Conservation (phyloP, 2,888 invertebrate genomes). For the Arge pagana region DNA sequence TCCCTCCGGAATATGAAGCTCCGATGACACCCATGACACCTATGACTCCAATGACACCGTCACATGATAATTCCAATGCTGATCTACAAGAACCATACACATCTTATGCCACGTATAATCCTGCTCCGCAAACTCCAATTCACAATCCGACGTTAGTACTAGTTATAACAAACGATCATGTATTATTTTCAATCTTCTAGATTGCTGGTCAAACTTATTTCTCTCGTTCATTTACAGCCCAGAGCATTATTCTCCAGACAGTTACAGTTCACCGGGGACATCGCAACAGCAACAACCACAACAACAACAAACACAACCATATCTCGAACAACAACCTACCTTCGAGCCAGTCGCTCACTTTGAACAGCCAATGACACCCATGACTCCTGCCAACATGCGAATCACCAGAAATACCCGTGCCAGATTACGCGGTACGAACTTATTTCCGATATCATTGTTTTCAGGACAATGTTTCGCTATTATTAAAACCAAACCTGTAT, state of each 20-base stretch:
- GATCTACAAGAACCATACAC: slow-evolving; percentile 57
- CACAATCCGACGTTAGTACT: slow-evolving; percentile 48
- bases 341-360: slow-evolving; percentile 50
- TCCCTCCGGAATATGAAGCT: slow-evolving; percentile 83
- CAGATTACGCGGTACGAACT: slow-evolving; percentile 50
- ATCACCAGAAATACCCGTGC: slow-evolving; percentile 58
- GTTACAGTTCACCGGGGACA: slow-evolving; percentile 51
- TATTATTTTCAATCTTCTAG: neutral
- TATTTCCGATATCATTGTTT: neutral
- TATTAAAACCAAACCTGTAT: neutral
- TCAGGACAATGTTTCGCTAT: too few relatives aligned
- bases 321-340: slow-evolving; percentile 44
- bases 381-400: slow-evolving; percentile 52
- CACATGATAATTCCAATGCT: slow-evolving; percentile 63
- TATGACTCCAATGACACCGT: slow-evolving; percentile 59
- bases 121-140: slow-evolving; percentile 54
- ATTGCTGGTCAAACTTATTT: slow-evolving; percentile 11
- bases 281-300: slow-evolving; percentile 41
- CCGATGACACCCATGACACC: slow-evolving; percentile 66
- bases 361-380: slow-evolving; percentile 57
- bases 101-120: slow-evolving; percentile 56
- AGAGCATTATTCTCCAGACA: slow-evolving; percentile 52
- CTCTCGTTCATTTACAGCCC: slow-evolving; percentile 36
- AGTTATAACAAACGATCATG: slow-evolving; percentile 33
- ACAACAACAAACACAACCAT: too few relatives aligned